Percentiles rank a stretch among this genome's conserved stretches.
phyloP scores from a whole-genome alignment of 2,888 invertebrate species.

The Diaperis boleti region DNA sequence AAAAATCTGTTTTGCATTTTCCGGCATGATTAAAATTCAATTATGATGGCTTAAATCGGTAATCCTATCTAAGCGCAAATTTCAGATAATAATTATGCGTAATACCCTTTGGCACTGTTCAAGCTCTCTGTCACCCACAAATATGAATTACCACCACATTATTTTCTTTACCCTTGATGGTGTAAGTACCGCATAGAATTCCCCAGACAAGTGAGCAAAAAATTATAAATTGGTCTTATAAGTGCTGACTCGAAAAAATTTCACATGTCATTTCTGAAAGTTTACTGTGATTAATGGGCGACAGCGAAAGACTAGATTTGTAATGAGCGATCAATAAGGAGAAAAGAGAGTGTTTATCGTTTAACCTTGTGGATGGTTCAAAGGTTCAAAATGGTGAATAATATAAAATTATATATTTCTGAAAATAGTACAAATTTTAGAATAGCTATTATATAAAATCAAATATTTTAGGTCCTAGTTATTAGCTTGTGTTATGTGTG shows the following conservation, averaged over 20 bases:
- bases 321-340: conserved; percentile 4
- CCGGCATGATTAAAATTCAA: conserved; percentile 27
- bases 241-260: conserved; percentile 20
- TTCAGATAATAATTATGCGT: conserved; percentile 18
- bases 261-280: conserved; percentile 17
- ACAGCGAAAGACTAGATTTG: conserved; percentile 1
- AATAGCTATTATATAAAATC: no score
- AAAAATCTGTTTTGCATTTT: conserved; percentile 29
- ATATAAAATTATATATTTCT: no score
- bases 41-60: conserved; percentile 25
- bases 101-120: not conserved
- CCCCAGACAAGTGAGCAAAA: not conserved
- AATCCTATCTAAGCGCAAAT: conserved; percentile 29
- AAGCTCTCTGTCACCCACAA: not conserved
- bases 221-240: conserved; percentile 19
- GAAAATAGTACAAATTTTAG: no score
- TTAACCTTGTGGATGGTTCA: no score
- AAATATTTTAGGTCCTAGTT: no score
- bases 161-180: not conserved
- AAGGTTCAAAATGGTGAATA: no score
- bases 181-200: conserved; percentile 9
- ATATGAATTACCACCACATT: not conserved
- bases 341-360: no score
- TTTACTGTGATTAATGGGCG: conserved; percentile 21
- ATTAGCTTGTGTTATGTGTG: no score